Evolutionary conservation across 2,888 invertebrate species (phyloP).

Genomic region (Epinotia brunnichana): DNA sequence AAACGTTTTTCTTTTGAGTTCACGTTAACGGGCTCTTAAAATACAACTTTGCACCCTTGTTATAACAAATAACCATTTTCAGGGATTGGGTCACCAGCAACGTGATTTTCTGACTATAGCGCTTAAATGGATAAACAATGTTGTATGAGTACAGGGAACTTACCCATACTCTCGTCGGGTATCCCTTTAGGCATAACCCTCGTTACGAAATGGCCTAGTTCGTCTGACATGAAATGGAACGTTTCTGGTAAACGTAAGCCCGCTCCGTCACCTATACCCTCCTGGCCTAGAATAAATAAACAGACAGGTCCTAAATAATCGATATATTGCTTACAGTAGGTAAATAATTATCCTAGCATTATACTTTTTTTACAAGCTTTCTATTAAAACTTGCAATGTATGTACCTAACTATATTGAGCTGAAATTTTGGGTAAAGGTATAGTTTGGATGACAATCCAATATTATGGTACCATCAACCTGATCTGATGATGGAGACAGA

Average conservation of each 20-base stretch:
- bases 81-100: background rate
- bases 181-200: conserved; percentile 87
- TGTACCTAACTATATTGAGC: no score
- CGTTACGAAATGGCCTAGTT: conserved; percentile 90
- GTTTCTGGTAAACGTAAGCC: conserved; percentile 85
- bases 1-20: no score
- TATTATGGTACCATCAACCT: no score
- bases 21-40: no score
- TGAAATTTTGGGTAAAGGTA: no score
- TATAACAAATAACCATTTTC: no score
- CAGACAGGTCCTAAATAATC: background rate
- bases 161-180: conserved; percentile 87
- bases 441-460: no score
- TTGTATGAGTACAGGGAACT: conserved; percentile 54
- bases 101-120: background rate
- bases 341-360: no score
- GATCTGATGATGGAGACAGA: no score
- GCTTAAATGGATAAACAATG: background rate
- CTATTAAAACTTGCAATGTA: no score
- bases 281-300: conserved; percentile 65
- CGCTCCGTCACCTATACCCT: conserved; percentile 79
- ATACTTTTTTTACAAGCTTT: no score
- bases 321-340: background rate
- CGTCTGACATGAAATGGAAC: conserved; percentile 89
- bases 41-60: no score